These are phyloP conservation scores for Protonemura montana DNA, from an alignment of 2,888 invertebrate species.

Conservation along the genomic window DNA sequence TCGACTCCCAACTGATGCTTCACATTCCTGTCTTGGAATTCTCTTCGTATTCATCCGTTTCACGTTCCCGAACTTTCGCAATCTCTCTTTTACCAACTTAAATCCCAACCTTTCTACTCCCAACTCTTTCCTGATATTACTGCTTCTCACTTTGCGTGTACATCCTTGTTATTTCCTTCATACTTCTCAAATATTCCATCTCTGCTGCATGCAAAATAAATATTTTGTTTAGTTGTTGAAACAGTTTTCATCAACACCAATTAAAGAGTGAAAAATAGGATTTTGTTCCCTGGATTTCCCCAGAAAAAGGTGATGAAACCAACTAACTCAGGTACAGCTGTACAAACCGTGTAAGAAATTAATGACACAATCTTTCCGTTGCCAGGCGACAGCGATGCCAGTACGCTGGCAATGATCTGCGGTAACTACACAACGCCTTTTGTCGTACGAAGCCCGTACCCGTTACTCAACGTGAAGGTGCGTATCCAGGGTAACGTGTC, in stretches of 20 bases:
- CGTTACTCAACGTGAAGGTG: conserved; percentile 53
- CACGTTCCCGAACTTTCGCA: neutral
- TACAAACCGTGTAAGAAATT: too few relatives aligned
- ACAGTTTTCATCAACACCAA: too few relatives aligned
- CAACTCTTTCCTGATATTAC: too few relatives aligned
- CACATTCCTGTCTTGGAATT: neutral
- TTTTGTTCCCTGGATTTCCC: too few relatives aligned
- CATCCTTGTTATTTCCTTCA: too few relatives aligned
- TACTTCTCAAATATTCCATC: too few relatives aligned
- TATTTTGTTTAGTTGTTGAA: too few relatives aligned
- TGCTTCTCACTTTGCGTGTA: too few relatives aligned
- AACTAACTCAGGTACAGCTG: too few relatives aligned
- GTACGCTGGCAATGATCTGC: conserved; percentile 52
- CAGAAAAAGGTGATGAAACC: too few relatives aligned
- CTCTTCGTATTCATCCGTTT: neutral
- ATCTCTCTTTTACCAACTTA: neutral
- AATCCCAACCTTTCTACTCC: neutral
- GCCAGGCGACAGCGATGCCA: neutral
- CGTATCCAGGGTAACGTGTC: conserved; percentile 16
- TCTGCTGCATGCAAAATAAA: too few relatives aligned
- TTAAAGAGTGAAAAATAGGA: too few relatives aligned
- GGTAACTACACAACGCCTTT: conserved; percentile 52
- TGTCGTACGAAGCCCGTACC: conserved; percentile 54
- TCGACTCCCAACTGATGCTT: neutral
- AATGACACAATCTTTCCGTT: neutral